Evolutionary conservation across 2,113 vertebrate species (phyloP), one percentile per base, ranked within the genome.

Genomic region (Ciconia stormi): DNA sequence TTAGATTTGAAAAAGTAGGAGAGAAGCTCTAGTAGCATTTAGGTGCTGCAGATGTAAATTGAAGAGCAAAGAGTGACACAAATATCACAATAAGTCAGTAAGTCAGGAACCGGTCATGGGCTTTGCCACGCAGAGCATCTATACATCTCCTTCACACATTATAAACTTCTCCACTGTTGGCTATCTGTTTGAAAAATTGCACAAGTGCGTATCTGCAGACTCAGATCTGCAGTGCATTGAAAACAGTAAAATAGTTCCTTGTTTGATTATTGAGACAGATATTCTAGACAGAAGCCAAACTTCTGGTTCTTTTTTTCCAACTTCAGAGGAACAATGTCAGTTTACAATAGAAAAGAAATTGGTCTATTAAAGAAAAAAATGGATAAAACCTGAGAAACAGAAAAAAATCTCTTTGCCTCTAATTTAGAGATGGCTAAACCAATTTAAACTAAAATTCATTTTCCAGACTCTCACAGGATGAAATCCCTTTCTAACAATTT

Each of bases 401-500:
- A 71, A 53, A 55, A 79, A 46, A 30, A 9, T 1, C 30, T 63
- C n/a, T 87, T 71, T 72, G 12, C 62, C 62, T 93, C 47, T 72
- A 90, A 94, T 94, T 94, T 89, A 89, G 81, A 93, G 49, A 78
- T 25, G n/a, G n/a, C 25, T 91, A 95, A 83, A 67, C 71, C 79
- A 91, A 83, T 90, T 91, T 82, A 94, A 90, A 71, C 25, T 47
- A 69, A 93, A 94, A 87, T 89, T 93, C 7, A 0, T 81, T 91
- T 95, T 84, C 46, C 52, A 63, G 21, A 61, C 14, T 81, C 55
- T 90, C 50, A 62, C 63, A 89, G 86, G 89, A 87, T 76, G 52
- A 96, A 90, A 82, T 78, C 77, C 21, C 47, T 70, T 90, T 93
- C 65, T 82, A 76, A 93, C 44, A 87, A 82, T 86, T 89, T 90